These are phyloP conservation scores for Ichneumoninae sp. DNA, from an alignment of 2,888 invertebrate genomes.

Conservation along the genomic window DNA sequence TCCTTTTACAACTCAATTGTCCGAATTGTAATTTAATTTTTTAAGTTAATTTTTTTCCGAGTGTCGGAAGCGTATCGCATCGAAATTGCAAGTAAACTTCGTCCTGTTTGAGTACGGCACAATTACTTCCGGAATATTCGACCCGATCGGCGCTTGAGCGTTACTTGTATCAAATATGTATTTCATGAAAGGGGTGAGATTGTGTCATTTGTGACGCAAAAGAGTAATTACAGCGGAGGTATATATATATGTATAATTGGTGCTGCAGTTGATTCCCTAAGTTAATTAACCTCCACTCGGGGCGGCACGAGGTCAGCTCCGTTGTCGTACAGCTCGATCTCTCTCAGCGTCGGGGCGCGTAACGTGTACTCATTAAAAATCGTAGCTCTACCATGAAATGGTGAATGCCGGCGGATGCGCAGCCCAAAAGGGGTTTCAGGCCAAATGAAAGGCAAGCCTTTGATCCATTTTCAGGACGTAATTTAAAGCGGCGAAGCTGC, in stretches of 20 bases:
- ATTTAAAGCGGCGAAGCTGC: conserved; percentile 64
- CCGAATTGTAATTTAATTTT: too few species aligned
- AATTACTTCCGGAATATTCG: too few species aligned
- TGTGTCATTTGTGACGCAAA: neutral
- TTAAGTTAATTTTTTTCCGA: too few species aligned
- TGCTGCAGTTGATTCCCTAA: neutral
- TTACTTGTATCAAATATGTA: too few species aligned
- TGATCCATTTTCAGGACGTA: conserved; percentile 68
- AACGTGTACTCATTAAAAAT: conserved; percentile 67
- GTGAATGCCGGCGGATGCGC: conserved; percentile 31
- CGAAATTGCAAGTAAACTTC: too few species aligned
- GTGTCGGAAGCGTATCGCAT: too few species aligned
- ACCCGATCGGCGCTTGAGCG: too few species aligned
- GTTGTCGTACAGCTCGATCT: conserved; percentile 17
- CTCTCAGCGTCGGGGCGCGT: neutral
- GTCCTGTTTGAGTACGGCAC: too few species aligned
- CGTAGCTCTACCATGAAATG: conserved; percentile 66
- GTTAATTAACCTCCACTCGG: conserved; percentile 3
- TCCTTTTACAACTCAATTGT: too few species aligned
- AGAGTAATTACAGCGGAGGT: neutral
- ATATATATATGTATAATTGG: neutral
- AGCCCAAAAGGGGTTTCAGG: conserved; percentile 25
- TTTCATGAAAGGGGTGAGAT: too few species aligned
- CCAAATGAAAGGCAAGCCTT: conserved; percentile 64
- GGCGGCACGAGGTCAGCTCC: neutral